Conservation (phyloP, 2,888 invertebrate genomes). For the Osmoderma eremita region DNA sequence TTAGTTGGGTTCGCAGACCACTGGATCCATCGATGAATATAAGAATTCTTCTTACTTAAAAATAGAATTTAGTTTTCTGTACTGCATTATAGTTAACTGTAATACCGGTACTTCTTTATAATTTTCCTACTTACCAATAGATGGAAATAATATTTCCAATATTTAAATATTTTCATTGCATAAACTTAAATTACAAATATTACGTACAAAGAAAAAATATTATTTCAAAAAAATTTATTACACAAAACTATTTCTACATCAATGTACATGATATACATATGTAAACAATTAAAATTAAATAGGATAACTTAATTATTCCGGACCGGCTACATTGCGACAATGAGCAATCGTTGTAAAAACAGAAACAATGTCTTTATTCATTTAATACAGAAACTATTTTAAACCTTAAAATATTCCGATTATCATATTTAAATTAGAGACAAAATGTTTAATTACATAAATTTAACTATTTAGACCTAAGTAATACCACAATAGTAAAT, state of each 20-base stretch:
- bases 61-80: too few species aligned
- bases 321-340: not conserved
- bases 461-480: slow-evolving; percentile 16
- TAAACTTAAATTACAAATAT: too few species aligned
- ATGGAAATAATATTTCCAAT: too few species aligned
- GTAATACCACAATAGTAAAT: slow-evolving; percentile 16
- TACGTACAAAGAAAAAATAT: too few species aligned
- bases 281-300: slow-evolving; percentile 26
- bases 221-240: slow-evolving; percentile 26
- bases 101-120: too few species aligned
- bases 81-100: too few species aligned
- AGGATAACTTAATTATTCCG: not conserved
- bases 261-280: slow-evolving; percentile 26
- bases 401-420: too few species aligned
- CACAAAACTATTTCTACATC: slow-evolving; percentile 33
- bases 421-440: not conserved
- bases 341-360: slow-evolving; percentile 6
- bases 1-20: too few species aligned
- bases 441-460: not conserved
- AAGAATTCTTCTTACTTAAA: too few species aligned
- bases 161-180: too few species aligned
- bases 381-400: slow-evolving; percentile 1
- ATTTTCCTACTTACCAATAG: too few species aligned
- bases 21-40: too few species aligned
- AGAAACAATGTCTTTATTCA: not conserved